Percentiles rank a stretch among this genome's conserved stretches.
Conservation (phyloP, 1,140 invertebrate species). For the Globodera ellingtonae region DNA sequence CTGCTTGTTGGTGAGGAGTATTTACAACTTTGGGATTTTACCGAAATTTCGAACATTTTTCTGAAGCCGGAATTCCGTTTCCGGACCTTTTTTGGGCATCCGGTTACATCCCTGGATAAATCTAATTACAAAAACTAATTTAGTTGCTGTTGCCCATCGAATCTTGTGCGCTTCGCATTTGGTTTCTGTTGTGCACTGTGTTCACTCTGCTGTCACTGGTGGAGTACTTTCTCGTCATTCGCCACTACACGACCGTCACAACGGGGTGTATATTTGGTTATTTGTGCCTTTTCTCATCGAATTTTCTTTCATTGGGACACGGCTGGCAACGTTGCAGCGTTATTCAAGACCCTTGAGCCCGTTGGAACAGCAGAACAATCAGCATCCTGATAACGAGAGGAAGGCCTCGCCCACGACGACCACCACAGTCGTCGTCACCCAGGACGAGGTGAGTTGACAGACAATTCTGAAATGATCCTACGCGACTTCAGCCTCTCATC, state of each 20-base stretch:
- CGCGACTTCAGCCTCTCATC: conserved; percentile 19
- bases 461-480: conserved; percentile 2
- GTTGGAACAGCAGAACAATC: conserved; percentile 25
- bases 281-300: not conserved
- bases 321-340: not conserved
- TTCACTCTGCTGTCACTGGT: conserved; percentile 48
- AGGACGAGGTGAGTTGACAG: conserved; percentile 14
- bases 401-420: not conserved
- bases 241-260: conserved; percentile 31
- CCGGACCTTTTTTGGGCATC: no score
- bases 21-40: no score
- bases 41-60: no score
- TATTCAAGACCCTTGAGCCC: conserved; percentile 16
- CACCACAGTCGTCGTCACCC: conserved; percentile 19
- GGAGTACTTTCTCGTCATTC: conserved; percentile 52
- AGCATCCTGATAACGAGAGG: conserved; percentile 10
- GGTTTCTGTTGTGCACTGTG: conserved; percentile 44
- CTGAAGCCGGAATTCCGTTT: no score
- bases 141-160: conserved; percentile 27
- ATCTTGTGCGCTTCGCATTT: conserved; percentile 32
- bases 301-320: conserved; percentile 7
- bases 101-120: no score
- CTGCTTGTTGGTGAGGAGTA: conserved; percentile 52
- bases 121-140: not conserved
- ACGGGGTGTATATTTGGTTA: not conserved